Percentiles rank a stretch among this genome's conserved stretches.
Conservation (phyloP, 2,797 vertebrate genomes). For the Buphagus erythrorhynchus region DNA sequence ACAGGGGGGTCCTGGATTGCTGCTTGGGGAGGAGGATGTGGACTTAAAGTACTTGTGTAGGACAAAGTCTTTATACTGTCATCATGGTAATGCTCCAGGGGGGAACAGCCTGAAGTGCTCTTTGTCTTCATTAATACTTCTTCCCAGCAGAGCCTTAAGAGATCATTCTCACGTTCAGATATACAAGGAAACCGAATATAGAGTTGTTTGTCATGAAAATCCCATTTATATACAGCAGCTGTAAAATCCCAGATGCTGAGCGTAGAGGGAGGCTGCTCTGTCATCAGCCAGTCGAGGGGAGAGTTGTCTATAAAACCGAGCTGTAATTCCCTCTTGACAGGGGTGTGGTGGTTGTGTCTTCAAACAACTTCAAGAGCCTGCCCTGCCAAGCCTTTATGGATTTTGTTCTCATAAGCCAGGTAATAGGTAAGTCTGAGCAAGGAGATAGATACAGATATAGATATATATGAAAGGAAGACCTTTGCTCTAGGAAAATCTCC, state of each 20-base stretch:
- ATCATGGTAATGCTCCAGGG: background rate
- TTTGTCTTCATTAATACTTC: conserved; percentile 44
- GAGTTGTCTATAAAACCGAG: background rate
- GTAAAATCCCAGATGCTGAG: conserved; percentile 55
- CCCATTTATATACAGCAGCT: conserved; percentile 1
- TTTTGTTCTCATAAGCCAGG: conserved; percentile 8
- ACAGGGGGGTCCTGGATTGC: background rate
- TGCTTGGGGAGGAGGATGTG: background rate
- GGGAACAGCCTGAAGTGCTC: background rate
- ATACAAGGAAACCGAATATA: conserved; percentile 25
- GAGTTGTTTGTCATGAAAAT: conserved; percentile 60
- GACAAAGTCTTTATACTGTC: background rate
- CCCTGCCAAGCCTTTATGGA: background rate
- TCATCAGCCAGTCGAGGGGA: background rate
- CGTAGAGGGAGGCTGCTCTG: background rate
- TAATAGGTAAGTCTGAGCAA: background rate
- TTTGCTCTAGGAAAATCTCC: conserved; percentile 21
- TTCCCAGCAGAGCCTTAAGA: conserved; percentile 32
- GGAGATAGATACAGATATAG: background rate
- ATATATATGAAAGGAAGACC: background rate
- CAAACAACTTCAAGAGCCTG: background rate
- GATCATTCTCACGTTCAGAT: conserved; percentile 5
- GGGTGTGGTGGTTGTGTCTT: conserved; percentile 14
- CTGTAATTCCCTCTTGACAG: background rate
- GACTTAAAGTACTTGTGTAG: background rate